Base-by-base conservation (phyloP, 2,888 invertebrate genomes). In the Listrodromus nycthemerus region DNA sequence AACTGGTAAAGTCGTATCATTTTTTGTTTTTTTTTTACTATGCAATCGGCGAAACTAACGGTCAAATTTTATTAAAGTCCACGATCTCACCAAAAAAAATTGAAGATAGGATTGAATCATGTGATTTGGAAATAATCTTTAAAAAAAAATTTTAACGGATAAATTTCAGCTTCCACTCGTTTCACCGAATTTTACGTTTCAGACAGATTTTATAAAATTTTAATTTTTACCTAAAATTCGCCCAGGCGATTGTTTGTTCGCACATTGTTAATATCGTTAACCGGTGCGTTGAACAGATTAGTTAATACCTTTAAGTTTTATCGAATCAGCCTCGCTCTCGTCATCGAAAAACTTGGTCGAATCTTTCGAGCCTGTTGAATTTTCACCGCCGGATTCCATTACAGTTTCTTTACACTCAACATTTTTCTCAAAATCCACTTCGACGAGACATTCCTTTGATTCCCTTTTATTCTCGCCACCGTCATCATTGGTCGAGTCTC, bases 401-500 rank as follows among this genome's bases (percentile, higher is more conserved):
- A 50, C 4, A n/a, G n/a, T 50, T 48, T 37, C 1, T 50, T 50
- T n/a, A 50, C 48, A 5, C 27, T 58, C 58, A 21, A 58, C 16
- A 0, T 24, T 13, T 27, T 58, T 6, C 16, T 58, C 58, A 27
- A 24, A 24, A 16, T 27, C 58, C 4, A 16, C 48, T 48, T 48
- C n/a, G 48, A 16, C n/a, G 5, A 16, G 1, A 52, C 8, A 10
- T 21, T 13, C 19, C 24, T 21, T 24, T 10, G 16, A 41, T 8
- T 69, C 74, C 19, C 58, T 52, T 52, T 73, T 69, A n/a, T 67
- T 55, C 61, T 75, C 69, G 0, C 75, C 71, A 16, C 70, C 45
- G 2, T n/a, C 10, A 24, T 82, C 75, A 27, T 16, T 33, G 33
- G 82, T 75, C 4, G 24, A 19, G 21, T 55, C 67, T 55, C 66